Percentiles rank a stretch among this genome's conserved stretches.
Conservation (phyloP, 2,113 vertebrate genomes). For the Rhynchomys soricoides region DNA sequence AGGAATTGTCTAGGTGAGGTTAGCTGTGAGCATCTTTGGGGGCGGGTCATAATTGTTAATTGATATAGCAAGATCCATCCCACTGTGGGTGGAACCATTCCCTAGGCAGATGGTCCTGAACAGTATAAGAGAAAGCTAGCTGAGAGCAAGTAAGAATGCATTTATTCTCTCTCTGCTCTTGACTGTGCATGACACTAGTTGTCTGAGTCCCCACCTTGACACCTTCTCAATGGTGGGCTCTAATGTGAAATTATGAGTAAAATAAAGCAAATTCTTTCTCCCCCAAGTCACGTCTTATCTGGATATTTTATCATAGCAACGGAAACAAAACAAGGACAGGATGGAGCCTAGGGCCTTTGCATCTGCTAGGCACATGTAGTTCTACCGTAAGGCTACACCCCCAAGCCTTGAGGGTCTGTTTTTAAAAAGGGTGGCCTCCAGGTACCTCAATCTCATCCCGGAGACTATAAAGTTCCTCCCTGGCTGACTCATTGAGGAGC, state of each 20-base stretch:
- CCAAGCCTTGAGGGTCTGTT: accelerated
- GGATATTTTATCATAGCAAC: not conserved
- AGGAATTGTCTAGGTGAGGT: no score
- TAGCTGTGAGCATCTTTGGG: not conserved
- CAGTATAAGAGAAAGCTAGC: not conserved
- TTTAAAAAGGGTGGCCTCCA: no score
- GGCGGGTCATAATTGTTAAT: not conserved
- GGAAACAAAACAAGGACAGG: not conserved
- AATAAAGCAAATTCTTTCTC: not conserved
- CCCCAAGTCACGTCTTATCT: not conserved
- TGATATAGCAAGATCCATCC: not conserved
- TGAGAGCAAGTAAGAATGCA: not conserved
- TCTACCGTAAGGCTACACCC: not conserved
- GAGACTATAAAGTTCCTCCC: conserved; percentile 89
- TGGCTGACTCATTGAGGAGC: conserved; percentile 91
- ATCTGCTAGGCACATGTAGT: not conserved
- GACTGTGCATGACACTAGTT: no score
- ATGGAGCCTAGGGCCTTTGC: not conserved
- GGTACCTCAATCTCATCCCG: conserved; percentile 90
- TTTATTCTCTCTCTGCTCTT: not conserved
- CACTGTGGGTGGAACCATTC: not conserved
- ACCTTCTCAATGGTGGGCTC: not conserved
- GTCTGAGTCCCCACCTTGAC: not conserved
- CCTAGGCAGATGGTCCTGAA: not conserved
- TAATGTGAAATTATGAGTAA: not conserved